Evolutionary conservation across 2,888 invertebrate species (phyloP).

Genomic region (Hirtodrosophila duncani): DNA sequence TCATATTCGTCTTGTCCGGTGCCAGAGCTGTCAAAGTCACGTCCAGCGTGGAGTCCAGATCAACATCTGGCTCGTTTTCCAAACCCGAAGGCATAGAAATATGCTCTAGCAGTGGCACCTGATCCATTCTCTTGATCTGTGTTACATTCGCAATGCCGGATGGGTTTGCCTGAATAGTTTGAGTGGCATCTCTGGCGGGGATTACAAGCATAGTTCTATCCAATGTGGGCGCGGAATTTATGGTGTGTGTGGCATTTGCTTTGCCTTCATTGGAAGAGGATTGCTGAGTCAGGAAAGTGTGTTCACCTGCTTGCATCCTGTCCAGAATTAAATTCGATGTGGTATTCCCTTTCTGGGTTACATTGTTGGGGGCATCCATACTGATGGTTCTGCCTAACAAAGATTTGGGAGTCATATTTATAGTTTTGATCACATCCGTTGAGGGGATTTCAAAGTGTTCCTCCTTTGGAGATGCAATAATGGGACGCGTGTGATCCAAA

Average conservation of each 20-base stretch:
- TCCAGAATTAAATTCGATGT: too few relatives aligned
- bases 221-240: slow-evolving; percentile 5
- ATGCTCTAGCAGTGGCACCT: slow-evolving; percentile 64
- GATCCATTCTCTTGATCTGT: slow-evolving; percentile 61
- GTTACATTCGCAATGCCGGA: slow-evolving; percentile 31
- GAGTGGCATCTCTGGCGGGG: slow-evolving; percentile 7
- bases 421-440: slow-evolving; percentile 6
- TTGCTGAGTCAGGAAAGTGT: too few relatives aligned
- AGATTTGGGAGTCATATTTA: slow-evolving; percentile 9
- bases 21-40: slow-evolving; percentile 59
- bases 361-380: slow-evolving; percentile 13
- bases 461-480: too few relatives aligned
- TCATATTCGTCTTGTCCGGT: slow-evolving; percentile 73
- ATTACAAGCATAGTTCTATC: slow-evolving; percentile 12
- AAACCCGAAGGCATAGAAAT: slow-evolving; percentile 69
- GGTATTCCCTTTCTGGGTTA: too few relatives aligned
- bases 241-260: slow-evolving; percentile 21
- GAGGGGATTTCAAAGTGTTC: not conserved
- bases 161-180: slow-evolving; percentile 1
- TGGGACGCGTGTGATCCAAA: too few relatives aligned
- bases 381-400: not conserved
- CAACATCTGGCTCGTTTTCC: slow-evolving; percentile 31
- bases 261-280: not conserved
- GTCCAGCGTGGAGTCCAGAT: slow-evolving; percentile 42
- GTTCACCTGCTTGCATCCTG: too few relatives aligned